Evolutionary conservation across 2,113 vertebrate species (phyloP).

Genomic region (Murina feae): DNA sequence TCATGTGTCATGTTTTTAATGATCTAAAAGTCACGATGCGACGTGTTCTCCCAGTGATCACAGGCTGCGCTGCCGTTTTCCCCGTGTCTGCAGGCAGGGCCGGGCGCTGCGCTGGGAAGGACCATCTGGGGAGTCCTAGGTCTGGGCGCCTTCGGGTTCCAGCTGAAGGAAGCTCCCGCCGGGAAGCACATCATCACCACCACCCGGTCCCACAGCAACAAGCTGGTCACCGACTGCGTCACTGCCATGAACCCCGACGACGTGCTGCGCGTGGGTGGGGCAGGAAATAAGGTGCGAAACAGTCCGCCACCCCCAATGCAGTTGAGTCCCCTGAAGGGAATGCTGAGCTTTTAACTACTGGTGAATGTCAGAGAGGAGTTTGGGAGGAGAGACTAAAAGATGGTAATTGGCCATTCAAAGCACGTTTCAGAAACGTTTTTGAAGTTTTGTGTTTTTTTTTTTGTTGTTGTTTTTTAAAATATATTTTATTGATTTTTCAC

Average conservation of each 20-base stretch:
- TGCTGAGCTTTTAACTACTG: not conserved
- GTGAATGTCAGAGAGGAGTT: not conserved
- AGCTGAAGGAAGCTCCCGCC: constrained; percentile 89
- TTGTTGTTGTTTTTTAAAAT: too few species aligned
- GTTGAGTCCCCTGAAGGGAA: not conserved
- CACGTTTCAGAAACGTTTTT: not conserved
- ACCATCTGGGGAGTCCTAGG: constrained; percentile 95
- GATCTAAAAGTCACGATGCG: not conserved
- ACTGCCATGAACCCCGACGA: constrained; percentile 91
- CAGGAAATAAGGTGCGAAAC: constrained; percentile 93
- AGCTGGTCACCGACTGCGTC: constrained; percentile 91
- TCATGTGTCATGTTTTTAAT: not conserved
- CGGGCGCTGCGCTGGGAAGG: constrained; percentile 86
- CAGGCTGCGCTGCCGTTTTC: not conserved
- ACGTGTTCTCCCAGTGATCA: not conserved
- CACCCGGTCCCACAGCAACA: constrained; percentile 94
- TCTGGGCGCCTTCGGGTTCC: constrained; percentile 93
- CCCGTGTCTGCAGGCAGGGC: constrained; percentile 81
- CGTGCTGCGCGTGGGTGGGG: constrained; percentile 93
- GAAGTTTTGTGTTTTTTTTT: too few species aligned
- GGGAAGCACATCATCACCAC: constrained; percentile 91
- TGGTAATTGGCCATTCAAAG: not conserved
- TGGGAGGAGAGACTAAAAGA: not conserved
- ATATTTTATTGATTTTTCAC: too few species aligned
- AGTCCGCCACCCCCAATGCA: not conserved